These are phyloP conservation scores for Merluccius polli DNA, from an alignment of 2,797 vertebrate species.

Conservation along the genomic window DNA sequence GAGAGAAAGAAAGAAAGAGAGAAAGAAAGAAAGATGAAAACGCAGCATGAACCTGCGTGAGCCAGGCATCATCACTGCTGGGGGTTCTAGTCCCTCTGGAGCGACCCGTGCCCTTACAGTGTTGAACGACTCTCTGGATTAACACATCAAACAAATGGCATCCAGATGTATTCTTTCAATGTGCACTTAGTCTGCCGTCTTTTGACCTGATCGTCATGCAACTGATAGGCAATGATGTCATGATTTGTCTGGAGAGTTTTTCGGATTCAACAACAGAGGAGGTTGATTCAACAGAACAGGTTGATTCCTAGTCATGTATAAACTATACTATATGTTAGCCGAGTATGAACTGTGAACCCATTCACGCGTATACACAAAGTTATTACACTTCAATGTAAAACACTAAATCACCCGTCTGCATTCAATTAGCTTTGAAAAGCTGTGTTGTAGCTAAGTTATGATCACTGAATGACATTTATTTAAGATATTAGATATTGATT, in stretches of 20 bases:
- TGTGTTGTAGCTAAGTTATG: neutral
- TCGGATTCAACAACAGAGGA: neutral
- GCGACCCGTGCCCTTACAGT: neutral
- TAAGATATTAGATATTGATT: neutral
- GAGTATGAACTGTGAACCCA: neutral
- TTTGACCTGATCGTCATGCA: neutral
- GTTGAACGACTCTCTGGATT: neutral
- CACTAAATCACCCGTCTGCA: neutral
- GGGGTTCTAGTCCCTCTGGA: neutral
- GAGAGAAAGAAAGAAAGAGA: neutral
- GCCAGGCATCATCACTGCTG: neutral
- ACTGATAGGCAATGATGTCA: neutral
- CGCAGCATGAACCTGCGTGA: neutral
- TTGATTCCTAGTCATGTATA: neutral
- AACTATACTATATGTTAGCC: neutral
- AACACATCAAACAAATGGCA: neutral
- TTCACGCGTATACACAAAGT: neutral
- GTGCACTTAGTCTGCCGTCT: neutral
- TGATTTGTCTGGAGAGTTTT: neutral
- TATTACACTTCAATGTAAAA: neutral
- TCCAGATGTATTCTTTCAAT: neutral
- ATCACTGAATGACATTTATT: neutral
- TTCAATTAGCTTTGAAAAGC: neutral
- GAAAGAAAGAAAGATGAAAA: neutral
- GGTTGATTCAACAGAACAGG: no score